Evolutionary conservation across 37 sponge, comb jelly and placozoan species (phyloP).

Genomic region (Beroe ovata): DNA sequence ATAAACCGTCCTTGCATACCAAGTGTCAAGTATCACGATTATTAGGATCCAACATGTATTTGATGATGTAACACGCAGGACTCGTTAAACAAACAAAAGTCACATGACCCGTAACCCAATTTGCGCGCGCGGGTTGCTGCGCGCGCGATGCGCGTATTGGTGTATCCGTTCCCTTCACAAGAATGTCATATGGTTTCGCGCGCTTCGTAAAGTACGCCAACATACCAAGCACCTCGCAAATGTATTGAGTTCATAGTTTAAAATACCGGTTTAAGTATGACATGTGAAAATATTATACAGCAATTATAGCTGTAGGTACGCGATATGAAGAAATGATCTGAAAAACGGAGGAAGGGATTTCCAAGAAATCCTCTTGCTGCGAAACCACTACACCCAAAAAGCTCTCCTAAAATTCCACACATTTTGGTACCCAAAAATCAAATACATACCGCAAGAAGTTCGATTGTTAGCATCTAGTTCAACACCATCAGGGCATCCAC

Average conservation of each 20-base stretch:
- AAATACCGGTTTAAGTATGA: no score
- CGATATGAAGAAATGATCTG: no score
- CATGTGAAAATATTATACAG: no score
- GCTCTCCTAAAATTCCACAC: background rate
- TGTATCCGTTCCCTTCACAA: background rate
- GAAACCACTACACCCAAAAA: background rate
- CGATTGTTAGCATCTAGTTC: background rate
- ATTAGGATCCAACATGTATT: no score
- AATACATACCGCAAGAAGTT: constrained; percentile 24
- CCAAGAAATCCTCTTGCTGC: background rate
- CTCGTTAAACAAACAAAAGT: background rate
- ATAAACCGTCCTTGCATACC: no score
- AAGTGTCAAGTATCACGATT: no score
- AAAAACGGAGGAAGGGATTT: background rate
- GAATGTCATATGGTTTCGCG: background rate
- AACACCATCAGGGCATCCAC: constrained; percentile 20
- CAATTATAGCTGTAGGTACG: no score
- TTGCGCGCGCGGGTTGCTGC: background rate
- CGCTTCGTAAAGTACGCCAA: background rate
- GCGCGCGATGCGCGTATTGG: constrained; percentile 17
- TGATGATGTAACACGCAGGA: no score
- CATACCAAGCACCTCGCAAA: no score
- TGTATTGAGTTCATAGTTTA: no score
- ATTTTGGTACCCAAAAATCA: no score
- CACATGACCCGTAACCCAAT: background rate